A percentile compares a stretch with the other conserved stretches of the same genome.
Evolutionary conservation across 2,888 invertebrate species (phyloP).

Genomic region (Cenopis cana): DNA sequence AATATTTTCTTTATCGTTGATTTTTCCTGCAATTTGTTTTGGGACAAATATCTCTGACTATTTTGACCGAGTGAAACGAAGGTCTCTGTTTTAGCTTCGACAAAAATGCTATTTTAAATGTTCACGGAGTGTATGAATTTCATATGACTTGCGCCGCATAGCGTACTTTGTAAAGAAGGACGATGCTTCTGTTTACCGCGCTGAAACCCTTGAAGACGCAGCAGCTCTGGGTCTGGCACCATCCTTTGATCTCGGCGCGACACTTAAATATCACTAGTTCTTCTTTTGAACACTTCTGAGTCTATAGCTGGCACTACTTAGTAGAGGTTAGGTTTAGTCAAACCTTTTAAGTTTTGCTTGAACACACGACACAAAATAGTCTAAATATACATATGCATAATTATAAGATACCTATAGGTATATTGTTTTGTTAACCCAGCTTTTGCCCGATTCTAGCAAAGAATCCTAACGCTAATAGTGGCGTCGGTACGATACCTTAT

Average conservation of each 20-base stretch:
- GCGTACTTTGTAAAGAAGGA: not conserved
- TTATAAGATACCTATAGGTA: not conserved
- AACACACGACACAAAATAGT: not conserved
- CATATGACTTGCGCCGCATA: slow-evolving; percentile 10
- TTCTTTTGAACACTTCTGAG: slow-evolving; percentile 10
- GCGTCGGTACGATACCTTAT: no score
- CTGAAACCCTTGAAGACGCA: slow-evolving; percentile 78
- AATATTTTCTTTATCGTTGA: no score
- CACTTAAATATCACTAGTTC: slow-evolving; percentile 60
- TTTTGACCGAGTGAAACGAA: no score
- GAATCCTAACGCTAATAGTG: not conserved
- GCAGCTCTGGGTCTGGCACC: slow-evolving; percentile 71
- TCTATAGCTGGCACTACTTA: not conserved
- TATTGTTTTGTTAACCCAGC: no score
- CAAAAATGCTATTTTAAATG: no score
- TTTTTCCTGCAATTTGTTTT: no score
- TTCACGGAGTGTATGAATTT: not conserved
- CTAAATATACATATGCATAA: not conserved
- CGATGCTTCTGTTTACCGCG: slow-evolving; percentile 75
- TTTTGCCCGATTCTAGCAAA: not conserved
- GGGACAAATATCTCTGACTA: no score
- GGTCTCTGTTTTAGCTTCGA: no score
- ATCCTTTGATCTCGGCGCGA: slow-evolving; percentile 77
- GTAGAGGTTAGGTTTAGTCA: not conserved
- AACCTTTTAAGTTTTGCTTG: not conserved